These are phyloP conservation scores for Anguilla marmorata DNA, from an alignment of 2,797 vertebrate genomes.

Conservation along the genomic window DNA sequence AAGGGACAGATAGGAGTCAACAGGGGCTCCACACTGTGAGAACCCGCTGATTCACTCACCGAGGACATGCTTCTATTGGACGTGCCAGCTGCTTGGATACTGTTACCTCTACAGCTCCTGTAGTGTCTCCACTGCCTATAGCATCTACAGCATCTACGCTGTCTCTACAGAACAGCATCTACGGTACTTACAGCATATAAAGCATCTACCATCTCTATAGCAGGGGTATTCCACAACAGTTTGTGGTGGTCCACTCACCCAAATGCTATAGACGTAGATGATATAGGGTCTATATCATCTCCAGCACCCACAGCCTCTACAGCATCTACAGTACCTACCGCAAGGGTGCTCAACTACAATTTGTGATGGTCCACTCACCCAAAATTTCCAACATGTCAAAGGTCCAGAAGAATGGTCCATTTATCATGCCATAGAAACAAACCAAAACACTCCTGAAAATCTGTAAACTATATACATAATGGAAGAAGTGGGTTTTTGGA, in stretches of 20 bases:
- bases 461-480: too few species aligned
- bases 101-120: not conserved
- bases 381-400: not conserved
- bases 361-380: not conserved
- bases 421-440: not conserved
- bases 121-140: not conserved
- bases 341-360: not conserved
- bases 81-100: not conserved
- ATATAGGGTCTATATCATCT: not conserved
- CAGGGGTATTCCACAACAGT: not conserved
- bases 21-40: not conserved
- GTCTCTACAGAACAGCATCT: too few species aligned
- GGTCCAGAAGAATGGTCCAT: not conserved
- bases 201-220: too few species aligned
- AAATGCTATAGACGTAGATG: not conserved
- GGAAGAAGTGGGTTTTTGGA: too few species aligned
- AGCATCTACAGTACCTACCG: not conserved
- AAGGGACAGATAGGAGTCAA: not conserved
- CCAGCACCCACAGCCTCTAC: not conserved
- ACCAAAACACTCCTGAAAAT: not conserved
- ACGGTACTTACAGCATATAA: too few species aligned
- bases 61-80: not conserved
- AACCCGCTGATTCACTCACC: not conserved
- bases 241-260: not conserved
- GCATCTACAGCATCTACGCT: too few species aligned